A percentile compares a stretch with the other conserved stretches of the same genome.
Conservation (phyloP, 2,797 vertebrate genomes). For the Bradypus variegatus region DNA sequence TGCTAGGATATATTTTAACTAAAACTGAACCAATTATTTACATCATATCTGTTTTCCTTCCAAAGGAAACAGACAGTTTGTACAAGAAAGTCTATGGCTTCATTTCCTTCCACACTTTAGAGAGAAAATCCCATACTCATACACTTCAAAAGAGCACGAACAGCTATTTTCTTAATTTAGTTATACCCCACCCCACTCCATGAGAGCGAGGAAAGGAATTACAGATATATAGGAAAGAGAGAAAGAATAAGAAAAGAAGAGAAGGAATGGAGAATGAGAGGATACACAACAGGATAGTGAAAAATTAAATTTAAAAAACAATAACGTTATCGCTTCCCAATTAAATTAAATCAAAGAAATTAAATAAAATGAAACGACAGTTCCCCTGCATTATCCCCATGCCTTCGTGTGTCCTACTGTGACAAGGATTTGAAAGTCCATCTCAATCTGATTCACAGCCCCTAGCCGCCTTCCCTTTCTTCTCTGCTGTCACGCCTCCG, state of each 20-base stretch:
- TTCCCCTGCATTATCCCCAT: neutral
- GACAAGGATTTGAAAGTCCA: neutral
- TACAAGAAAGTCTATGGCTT: neutral
- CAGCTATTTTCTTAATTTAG: neutral
- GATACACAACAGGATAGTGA: constrained; percentile 36
- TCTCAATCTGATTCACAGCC: constrained; percentile 13
- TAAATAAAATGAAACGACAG: neutral
- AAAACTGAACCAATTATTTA: neutral
- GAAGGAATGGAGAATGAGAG: neutral
- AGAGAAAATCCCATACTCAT: neutral
- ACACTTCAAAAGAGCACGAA: neutral
- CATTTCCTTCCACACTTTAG: neutral
- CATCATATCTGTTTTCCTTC: neutral
- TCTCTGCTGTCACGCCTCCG: neutral
- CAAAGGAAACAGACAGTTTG: neutral
- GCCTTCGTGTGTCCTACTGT: rapidly evolving
- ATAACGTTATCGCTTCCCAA: neutral
- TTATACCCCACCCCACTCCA: neutral
- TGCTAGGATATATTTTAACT: neutral
- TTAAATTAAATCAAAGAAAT: neutral
- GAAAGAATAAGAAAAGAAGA: neutral
- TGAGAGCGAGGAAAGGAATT: neutral
- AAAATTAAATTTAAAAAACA: constrained; percentile 49
- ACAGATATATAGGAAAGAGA: neutral
- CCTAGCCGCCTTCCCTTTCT: constrained; percentile 41